These are phyloP conservation scores for Tetragnatha montana DNA, from an alignment of 2,888 invertebrate genomes.

Conservation along the genomic window DNA sequence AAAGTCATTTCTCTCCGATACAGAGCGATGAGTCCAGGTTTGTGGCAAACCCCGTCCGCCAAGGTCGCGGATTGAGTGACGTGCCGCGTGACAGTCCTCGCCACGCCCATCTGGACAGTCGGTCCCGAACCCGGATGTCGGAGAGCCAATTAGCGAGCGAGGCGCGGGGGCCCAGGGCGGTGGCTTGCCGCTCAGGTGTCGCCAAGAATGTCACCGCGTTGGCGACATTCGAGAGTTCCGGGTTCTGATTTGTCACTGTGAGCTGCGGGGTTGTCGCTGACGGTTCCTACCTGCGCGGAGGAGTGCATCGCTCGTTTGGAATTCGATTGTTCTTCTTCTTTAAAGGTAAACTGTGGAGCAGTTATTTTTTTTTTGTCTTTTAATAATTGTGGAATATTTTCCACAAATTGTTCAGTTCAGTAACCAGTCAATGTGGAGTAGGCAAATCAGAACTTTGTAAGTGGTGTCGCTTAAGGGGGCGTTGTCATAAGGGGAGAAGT, in stretches of 20 bases:
- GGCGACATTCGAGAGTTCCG: constrained; percentile 18
- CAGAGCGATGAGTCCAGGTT: constrained; percentile 65
- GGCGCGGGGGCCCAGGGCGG: constrained; percentile 55
- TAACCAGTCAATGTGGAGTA: too few species aligned
- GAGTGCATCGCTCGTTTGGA: background rate
- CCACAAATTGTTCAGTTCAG: too few species aligned
- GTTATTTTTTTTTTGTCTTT: too few species aligned
- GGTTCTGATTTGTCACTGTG: background rate
- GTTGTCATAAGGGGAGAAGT: too few species aligned
- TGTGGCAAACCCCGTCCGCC: constrained; percentile 50
- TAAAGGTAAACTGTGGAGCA: background rate
- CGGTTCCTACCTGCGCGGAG: background rate
- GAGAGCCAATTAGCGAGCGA: constrained; percentile 65
- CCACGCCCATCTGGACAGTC: constrained; percentile 68
- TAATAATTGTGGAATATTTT: too few species aligned
- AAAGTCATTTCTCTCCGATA: background rate
- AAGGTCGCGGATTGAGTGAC: constrained; percentile 68
- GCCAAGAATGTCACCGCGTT: constrained; percentile 65
- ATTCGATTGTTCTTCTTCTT: background rate
- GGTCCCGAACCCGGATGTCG: constrained; percentile 71
- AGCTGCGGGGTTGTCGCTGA: background rate
- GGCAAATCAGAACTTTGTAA: too few species aligned
- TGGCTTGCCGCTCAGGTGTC: constrained; percentile 60
- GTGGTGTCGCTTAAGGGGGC: too few species aligned
- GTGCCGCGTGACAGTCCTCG: constrained; percentile 68